Evolutionary conservation across 2,113 vertebrate genomes (phyloP).

Genomic region (Phocoena sinus): DNA sequence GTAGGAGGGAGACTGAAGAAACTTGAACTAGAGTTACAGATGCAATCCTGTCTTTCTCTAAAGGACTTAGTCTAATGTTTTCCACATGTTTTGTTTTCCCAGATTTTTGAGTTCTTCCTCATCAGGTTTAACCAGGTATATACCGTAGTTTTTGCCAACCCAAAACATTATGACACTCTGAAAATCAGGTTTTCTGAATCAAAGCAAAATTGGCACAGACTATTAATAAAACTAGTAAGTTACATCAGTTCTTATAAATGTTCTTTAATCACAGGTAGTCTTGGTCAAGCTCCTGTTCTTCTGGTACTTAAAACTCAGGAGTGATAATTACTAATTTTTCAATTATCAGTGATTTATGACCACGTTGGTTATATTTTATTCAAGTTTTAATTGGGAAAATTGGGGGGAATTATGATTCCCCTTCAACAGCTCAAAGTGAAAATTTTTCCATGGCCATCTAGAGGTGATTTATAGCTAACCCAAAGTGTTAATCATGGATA

Average conservation of each 20-base stretch:
- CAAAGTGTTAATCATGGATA: neutral
- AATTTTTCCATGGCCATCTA: neutral
- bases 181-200: conserved; percentile 20
- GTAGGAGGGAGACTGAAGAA: neutral
- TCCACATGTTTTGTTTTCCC: neutral
- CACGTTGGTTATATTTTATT: neutral
- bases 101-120: neutral
- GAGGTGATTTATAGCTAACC: neutral
- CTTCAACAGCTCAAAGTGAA: neutral
- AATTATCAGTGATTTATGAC: neutral
- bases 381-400: neutral
- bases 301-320: neutral
- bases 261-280: neutral
- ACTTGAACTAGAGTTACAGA: neutral
- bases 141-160: neutral
- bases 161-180: neutral
- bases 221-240: neutral
- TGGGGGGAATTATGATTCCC: neutral
- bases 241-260: neutral
- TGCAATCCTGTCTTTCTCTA: neutral
- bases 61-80: neutral
- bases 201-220: neutral
- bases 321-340: neutral
- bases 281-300: neutral
- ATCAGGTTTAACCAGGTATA: neutral